Percentiles rank a stretch among this genome's conserved stretches.
phyloP scores from a whole-genome alignment of 2,113 vertebrate species.

The Ptilorrhoa leucosticta region DNA sequence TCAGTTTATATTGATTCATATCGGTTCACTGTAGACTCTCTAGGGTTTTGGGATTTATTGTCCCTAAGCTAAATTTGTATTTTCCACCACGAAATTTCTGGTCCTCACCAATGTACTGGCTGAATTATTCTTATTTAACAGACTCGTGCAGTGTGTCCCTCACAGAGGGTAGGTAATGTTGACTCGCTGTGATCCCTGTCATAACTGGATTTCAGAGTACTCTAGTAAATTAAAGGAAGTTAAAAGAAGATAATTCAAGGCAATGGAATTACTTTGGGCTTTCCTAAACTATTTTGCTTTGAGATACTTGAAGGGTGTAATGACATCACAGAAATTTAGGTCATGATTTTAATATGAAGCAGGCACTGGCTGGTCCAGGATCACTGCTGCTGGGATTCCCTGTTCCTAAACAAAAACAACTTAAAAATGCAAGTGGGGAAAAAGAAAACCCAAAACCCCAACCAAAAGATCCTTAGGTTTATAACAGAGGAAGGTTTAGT shows the following conservation, averaged over 20 bases:
- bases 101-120: not conserved
- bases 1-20: not conserved
- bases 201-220: conserved; percentile 8
- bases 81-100: not conserved
- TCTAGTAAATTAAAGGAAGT: not conserved
- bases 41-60: not conserved
- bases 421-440: too few relatives aligned
- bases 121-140: not conserved
- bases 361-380: not conserved
- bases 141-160: not conserved
- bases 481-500: not conserved
- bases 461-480: not conserved
- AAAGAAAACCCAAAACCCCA: fast-evolving
- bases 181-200: fast-evolving
- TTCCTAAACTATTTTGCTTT: not conserved
- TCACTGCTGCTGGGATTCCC: not conserved
- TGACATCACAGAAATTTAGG: not conserved
- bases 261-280: not conserved
- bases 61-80: not conserved
- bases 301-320: not conserved
- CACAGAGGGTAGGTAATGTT: not conserved
- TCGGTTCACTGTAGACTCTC: not conserved
- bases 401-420: not conserved
- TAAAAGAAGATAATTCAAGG: not conserved
- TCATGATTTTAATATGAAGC: not conserved